phyloP scores from a whole-genome alignment of 2,113 vertebrate genomes.

The Silurus asotus region DNA sequence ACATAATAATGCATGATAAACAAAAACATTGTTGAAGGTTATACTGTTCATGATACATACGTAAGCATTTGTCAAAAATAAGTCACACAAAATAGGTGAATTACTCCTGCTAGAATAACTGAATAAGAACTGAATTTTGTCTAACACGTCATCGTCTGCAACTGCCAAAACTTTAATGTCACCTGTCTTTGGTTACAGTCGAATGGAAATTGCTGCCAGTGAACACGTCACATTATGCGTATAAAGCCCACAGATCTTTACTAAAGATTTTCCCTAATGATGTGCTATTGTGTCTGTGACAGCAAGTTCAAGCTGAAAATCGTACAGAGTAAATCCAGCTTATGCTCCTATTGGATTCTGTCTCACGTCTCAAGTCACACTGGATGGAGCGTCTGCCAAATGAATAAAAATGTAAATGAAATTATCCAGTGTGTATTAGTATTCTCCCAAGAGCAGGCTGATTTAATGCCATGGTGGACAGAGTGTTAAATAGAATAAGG shows the following conservation, averaged over 20 bases:
- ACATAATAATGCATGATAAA: too few relatives aligned
- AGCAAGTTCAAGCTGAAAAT: not conserved
- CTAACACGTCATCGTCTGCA: too few relatives aligned
- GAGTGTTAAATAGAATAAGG: conserved; percentile 14
- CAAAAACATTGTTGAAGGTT: too few relatives aligned
- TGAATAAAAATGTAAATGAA: conserved; percentile 4
- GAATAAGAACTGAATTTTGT: too few relatives aligned
- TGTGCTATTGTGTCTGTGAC: not conserved
- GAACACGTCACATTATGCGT: not conserved
- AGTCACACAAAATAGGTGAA: too few relatives aligned
- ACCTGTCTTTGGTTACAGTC: not conserved
- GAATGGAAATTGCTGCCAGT: not conserved
- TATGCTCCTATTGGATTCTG: not conserved
- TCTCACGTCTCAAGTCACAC: not conserved
- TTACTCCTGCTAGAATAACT: too few relatives aligned
- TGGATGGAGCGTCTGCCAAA: not conserved
- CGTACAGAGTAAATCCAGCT: not conserved
- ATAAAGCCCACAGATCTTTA: not conserved
- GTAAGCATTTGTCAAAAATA: too few relatives aligned
- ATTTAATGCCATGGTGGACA: not conserved
- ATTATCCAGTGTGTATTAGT: conserved; percentile 3
- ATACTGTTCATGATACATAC: too few relatives aligned
- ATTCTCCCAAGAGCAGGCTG: not conserved
- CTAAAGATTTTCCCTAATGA: not conserved
- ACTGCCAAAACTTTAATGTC: not conserved